Evolutionary conservation across 53 echinoderm and acorn worm species (phyloP).

Genomic region (Glandiceps talaboti): DNA sequence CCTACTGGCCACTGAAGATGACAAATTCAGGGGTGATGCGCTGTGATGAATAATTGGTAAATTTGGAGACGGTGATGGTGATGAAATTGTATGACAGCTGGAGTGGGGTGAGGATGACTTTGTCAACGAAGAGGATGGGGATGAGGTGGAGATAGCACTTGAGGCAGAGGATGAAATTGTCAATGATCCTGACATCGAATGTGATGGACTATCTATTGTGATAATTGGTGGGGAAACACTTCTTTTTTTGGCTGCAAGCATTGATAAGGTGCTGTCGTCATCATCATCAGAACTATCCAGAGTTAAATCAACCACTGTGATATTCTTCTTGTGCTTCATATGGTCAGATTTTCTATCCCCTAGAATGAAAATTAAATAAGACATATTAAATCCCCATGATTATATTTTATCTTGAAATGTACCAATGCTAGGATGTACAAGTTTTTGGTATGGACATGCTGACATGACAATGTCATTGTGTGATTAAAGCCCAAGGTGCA

Average conservation of each 20-base stretch:
- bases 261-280: slow-evolving; percentile 11
- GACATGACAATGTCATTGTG: too few relatives aligned
- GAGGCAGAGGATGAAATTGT: background rate
- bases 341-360: too few relatives aligned
- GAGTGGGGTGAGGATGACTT: background rate
- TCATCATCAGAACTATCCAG: slow-evolving; percentile 47
- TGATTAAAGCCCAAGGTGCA: too few relatives aligned
- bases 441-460: too few relatives aligned
- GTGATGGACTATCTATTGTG: background rate
- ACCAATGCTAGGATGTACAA: too few relatives aligned
- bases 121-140: background rate
- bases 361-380: too few relatives aligned
- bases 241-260: background rate
- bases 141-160: background rate
- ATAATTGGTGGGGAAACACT: background rate
- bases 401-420: too few relatives aligned
- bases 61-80: background rate
- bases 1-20: background rate
- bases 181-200: background rate
- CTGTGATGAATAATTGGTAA: background rate
- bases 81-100: background rate
- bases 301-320: slow-evolving; percentile 53
- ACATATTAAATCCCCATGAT: too few relatives aligned
- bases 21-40: background rate
- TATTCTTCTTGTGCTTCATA: slow-evolving; percentile 8